Evolutionary conservation across 2,888 invertebrate species (phyloP), one percentile per base, ranked within the genome.

Genomic region (Marronus borbonicus): DNA sequence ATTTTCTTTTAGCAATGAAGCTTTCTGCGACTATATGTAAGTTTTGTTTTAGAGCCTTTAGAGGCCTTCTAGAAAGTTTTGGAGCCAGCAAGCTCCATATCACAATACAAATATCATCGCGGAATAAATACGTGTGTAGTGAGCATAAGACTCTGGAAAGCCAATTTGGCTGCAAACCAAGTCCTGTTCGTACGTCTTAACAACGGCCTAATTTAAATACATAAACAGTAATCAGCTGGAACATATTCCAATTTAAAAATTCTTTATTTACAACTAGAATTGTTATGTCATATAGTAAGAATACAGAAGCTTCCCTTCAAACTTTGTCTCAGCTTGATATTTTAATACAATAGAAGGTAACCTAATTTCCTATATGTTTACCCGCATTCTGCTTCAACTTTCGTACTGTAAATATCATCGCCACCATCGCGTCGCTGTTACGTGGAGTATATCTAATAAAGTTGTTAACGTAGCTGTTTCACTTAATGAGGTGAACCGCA

Each of bases 211-310:
- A 39, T 72, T 72, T 60, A 58, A 58, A 72, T 72, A 58, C 17
- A 58, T 12, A 36, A 36, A 10, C 58, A 72, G 39, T 58, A 55
- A 60, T 58, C 58, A 58, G 31, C 17, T 5, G 58, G 17, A 58
- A 72, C 58, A 39, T 39, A 58, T 72, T 72, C 58, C 36, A 72
- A 72, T 72, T 72, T 72, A 39, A 72, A 58, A 58, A 39, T 72
- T 62, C 12, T 28, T 28, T n/a, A 12, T 62, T 28, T 62, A 14
- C 8, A 14, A 28, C 31, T 8, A 14, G 14, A 31, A 20, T 8
- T 7, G 5, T 10, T 20, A 58, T 20, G 55, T 24, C 8, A 62
- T 31, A 62, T 17, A 55, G 3, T 36, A 20, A 17, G 17, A 55
- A 55, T 55, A 55, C 7, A n/a, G 20, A 55, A 5, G 17, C 2